Evolutionary conservation across 2,113 vertebrate species (phyloP).

Genomic region (Morone saxatilis): DNA sequence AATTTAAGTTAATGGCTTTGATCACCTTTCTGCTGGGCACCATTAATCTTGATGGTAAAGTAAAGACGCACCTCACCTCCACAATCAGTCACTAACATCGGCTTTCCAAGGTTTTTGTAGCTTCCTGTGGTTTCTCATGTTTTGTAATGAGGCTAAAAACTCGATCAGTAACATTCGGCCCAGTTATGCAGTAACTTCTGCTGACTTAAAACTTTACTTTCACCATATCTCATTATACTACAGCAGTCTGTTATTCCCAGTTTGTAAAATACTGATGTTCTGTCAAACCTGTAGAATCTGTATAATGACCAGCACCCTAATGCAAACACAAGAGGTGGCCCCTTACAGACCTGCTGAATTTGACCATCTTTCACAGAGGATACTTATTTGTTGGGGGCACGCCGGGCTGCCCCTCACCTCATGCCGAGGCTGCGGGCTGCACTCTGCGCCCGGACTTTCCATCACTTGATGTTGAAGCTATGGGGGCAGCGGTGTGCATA

Average conservation of each 20-base stretch:
- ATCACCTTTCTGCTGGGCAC: too few relatives aligned
- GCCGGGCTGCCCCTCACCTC: too few relatives aligned
- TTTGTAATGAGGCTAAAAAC: constrained; percentile 16
- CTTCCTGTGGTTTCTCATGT: constrained; percentile 12
- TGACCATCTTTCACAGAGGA: too few relatives aligned
- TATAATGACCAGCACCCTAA: too few relatives aligned
- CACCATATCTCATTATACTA: not conserved
- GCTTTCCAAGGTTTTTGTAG: constrained; percentile 3
- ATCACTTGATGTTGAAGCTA: too few relatives aligned
- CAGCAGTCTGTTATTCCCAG: not conserved
- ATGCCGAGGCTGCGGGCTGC: too few relatives aligned
- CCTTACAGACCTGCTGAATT: too few relatives aligned
- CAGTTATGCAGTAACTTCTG: constrained; percentile 16
- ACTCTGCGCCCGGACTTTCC: too few relatives aligned
- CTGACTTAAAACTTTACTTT: not conserved
- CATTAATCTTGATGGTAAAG: not conserved
- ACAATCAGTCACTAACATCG: constrained; percentile 19
- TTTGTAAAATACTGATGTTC: not conserved
- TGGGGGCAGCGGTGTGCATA: too few relatives aligned
- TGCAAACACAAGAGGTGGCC: too few relatives aligned
- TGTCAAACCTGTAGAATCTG: not conserved
- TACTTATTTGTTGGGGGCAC: too few relatives aligned
- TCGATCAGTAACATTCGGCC: not conserved
- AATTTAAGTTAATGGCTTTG: not conserved
- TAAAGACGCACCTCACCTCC: constrained; percentile 7